Percentiles rank a stretch among this genome's conserved stretches.
phyloP scores from a whole-genome alignment of 2,797 vertebrate genomes.

The Sebastes hubbsi region DNA sequence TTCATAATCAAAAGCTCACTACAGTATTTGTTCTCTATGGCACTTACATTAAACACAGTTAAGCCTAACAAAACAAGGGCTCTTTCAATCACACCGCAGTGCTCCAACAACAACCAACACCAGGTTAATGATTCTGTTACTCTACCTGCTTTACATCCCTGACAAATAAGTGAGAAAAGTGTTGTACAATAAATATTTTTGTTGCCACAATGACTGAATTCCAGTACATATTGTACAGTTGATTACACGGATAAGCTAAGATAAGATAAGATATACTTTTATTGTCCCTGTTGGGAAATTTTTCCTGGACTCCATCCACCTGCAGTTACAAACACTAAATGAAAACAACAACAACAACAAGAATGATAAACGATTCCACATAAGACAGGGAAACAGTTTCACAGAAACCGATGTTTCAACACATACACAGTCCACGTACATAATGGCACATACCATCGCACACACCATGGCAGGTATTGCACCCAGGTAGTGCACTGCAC shows the following conservation, averaged over 20 bases:
- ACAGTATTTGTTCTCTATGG: neutral
- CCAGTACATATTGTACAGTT: neutral
- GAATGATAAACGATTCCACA: no score
- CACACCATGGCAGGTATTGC: no score
- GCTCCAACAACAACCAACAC: neutral
- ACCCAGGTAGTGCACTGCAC: no score
- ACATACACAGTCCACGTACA: no score
- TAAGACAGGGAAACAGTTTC: no score
- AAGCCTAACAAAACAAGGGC: neutral
- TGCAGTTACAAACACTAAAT: no score
- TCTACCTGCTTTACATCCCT: neutral
- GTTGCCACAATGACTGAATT: neutral
- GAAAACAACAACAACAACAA: no score
- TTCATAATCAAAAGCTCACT: neutral
- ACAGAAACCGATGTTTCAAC: no score
- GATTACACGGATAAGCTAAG: neutral
- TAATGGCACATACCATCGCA: no score
- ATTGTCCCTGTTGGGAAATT: no score
- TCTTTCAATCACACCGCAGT: neutral
- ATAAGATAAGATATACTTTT: no score
- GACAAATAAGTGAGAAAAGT: neutral
- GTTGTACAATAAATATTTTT: neutral
- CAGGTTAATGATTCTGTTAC: neutral
- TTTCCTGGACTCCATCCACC: no score
- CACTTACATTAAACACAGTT: neutral